phyloP scores from a whole-genome alignment of 2,113 vertebrate species.

The Thomomys bottae region DNA sequence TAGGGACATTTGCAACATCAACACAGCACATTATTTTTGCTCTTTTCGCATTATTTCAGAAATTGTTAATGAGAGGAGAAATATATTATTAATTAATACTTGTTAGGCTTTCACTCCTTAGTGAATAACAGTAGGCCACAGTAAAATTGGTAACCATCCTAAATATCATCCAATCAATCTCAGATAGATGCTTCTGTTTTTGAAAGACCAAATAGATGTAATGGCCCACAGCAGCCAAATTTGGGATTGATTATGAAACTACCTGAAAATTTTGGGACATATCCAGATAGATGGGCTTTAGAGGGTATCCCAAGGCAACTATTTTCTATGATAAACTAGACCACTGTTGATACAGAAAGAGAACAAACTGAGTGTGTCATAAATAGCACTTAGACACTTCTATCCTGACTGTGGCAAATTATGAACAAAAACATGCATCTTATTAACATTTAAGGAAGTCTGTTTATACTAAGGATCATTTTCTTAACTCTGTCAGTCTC shows the following conservation, averaged over 20 bases:
- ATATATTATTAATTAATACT: constrained; percentile 46
- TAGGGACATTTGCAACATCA: constrained; percentile 58
- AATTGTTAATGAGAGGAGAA: constrained; percentile 30
- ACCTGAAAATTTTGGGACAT: background rate
- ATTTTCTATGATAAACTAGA: background rate
- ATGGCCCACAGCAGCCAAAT: background rate
- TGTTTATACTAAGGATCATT: background rate
- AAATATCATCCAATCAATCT: background rate
- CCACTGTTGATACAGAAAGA: background rate
- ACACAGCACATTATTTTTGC: constrained; percentile 68
- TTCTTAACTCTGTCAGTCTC: background rate
- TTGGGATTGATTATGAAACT: background rate
- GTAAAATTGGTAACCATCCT: constrained; percentile 15
- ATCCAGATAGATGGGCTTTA: background rate
- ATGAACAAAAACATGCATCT: background rate
- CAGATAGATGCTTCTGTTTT: background rate
- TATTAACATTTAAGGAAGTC: background rate
- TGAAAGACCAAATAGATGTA: background rate
- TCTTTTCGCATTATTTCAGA: constrained; percentile 50
- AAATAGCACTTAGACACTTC: background rate
- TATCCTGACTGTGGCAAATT: background rate
- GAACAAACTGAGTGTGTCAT: background rate
- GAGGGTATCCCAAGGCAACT: background rate
- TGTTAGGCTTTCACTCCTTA: constrained; percentile 48
- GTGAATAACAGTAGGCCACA: constrained; percentile 13